These are phyloP conservation scores for Cydia fagiglandana DNA, from an alignment of 1,140 invertebrate genomes.

Conservation along the genomic window DNA sequence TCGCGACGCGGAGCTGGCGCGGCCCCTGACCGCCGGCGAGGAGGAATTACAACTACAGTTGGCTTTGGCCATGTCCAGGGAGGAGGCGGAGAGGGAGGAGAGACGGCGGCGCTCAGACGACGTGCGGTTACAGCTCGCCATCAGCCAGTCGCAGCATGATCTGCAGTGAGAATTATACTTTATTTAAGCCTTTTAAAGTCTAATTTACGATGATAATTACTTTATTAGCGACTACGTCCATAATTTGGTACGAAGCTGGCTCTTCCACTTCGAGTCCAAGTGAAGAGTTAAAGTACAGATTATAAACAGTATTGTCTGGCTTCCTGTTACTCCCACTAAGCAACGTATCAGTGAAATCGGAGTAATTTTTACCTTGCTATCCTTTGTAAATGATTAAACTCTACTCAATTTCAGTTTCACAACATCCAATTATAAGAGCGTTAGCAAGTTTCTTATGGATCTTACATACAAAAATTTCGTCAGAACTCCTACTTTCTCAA, in stretches of 20 bases:
- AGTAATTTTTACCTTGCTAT: too few species aligned
- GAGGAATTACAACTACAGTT: slow-evolving; percentile 99
- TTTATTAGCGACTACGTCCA: not conserved
- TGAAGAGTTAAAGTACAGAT: too few species aligned
- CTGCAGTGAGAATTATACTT: slow-evolving; percentile 74
- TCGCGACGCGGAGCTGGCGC: slow-evolving; percentile 93
- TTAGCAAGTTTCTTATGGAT: not conserved
- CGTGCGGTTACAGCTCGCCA: slow-evolving; percentile 94
- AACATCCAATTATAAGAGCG: too few species aligned
- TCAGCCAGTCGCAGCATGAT: slow-evolving; percentile 95
- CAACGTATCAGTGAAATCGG: too few species aligned
- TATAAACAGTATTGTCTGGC: too few species aligned
- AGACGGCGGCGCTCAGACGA: slow-evolving; percentile 95
- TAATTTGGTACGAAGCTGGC: not conserved
- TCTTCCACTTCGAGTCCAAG: too few species aligned
- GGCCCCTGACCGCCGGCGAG: slow-evolving; percentile 97
- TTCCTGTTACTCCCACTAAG: too few species aligned
- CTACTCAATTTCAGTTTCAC: too few species aligned
- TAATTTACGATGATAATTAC: not conserved
- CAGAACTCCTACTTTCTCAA: not conserved
- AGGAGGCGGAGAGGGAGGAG: slow-evolving; percentile 98
- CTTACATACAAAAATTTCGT: not conserved
- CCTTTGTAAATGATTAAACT: too few species aligned
- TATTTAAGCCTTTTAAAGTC: not conserved
- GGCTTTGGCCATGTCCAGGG: slow-evolving; percentile 98